Percentiles rank a stretch among this genome's conserved stretches.
Evolutionary conservation across 1,140 invertebrate species (phyloP).

Genomic region (Papilio glaucus): DNA sequence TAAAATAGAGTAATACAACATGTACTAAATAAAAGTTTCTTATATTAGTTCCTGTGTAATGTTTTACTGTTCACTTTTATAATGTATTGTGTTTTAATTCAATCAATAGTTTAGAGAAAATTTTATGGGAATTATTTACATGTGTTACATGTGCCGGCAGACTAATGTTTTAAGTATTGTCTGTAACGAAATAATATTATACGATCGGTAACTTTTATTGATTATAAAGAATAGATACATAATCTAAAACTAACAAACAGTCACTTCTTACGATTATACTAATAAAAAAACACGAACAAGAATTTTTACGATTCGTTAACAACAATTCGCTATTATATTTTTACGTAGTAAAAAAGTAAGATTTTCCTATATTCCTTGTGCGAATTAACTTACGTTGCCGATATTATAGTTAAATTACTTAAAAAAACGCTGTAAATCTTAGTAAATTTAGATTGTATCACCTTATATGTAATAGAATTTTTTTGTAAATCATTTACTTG

Average conservation of each 20-base stretch:
- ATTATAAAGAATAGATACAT: background rate
- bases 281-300: background rate
- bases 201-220: background rate
- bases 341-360: no score
- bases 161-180: no score
- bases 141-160: background rate
- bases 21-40: background rate
- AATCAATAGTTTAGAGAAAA: background rate
- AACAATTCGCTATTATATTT: slow-evolving; percentile 18
- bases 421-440: slow-evolving; percentile 54
- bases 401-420: slow-evolving; percentile 20
- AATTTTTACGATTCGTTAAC: slow-evolving; percentile 11
- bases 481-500: slow-evolving; percentile 61
- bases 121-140: background rate
- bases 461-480: slow-evolving; percentile 42
- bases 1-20: no score
- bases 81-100: background rate
- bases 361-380: background rate
- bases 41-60: slow-evolving; percentile 11
- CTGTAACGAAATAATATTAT: no score
- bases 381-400: background rate
- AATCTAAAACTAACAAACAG: background rate
- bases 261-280: background rate
- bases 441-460: slow-evolving; percentile 45
- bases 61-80: background rate